These are phyloP conservation scores for Macrochelys suwanniensis DNA, from an alignment of 2,797 vertebrate genomes.

Conservation along the genomic window DNA sequence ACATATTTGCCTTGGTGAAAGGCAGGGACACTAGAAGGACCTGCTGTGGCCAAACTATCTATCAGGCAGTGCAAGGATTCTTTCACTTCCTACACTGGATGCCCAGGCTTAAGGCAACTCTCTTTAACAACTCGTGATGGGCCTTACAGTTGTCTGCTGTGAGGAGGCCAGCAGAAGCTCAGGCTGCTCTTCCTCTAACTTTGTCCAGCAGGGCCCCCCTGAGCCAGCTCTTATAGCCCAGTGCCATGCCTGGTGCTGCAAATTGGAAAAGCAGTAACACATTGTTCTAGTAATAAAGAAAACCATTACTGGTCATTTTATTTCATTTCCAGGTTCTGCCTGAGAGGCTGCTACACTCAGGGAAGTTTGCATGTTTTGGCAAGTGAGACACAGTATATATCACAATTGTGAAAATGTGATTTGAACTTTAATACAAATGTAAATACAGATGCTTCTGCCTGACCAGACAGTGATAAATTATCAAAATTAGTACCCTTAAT, in stretches of 20 bases:
- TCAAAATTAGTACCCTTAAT: not conserved
- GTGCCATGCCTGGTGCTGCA: not conserved
- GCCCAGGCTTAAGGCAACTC: too few relatives aligned
- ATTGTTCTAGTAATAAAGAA: not conserved
- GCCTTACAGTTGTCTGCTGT: too few relatives aligned
- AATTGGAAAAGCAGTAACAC: not conserved
- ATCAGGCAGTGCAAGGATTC: too few relatives aligned
- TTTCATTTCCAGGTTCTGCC: not conserved
- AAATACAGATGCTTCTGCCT: not conserved
- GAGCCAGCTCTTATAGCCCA: too few relatives aligned
- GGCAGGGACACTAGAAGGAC: too few relatives aligned
- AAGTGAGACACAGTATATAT: not conserved
- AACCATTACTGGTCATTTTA: not conserved
- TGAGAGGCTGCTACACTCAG: rapidly evolving
- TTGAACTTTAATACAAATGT: not conserved
- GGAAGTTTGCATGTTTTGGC: rapidly evolving
- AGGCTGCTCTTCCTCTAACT: too few relatives aligned
- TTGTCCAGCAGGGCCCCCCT: too few relatives aligned
- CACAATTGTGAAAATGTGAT: not conserved
- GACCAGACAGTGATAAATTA: not conserved
- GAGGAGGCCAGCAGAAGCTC: too few relatives aligned
- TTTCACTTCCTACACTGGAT: too few relatives aligned
- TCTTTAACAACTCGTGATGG: too few relatives aligned
- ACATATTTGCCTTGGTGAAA: too few relatives aligned
- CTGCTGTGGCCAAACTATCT: too few relatives aligned